Conservation (phyloP, 2,888 invertebrate species). For the Sphecodes monilicornis region DNA sequence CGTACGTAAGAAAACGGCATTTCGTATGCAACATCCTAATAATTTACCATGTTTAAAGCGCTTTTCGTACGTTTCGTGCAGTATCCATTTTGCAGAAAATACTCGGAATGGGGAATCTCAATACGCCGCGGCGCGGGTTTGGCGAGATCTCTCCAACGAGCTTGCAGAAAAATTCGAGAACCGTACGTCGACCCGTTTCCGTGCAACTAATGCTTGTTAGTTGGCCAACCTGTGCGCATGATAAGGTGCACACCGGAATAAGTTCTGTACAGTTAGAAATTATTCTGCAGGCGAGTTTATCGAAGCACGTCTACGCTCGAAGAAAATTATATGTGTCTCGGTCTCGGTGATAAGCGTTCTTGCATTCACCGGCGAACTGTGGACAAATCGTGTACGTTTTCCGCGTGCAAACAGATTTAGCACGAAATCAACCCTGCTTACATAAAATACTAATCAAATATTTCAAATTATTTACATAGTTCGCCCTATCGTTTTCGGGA, state of each 20-base stretch:
- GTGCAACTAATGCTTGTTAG: conserved; percentile 46
- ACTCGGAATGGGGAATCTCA: conserved; percentile 2
- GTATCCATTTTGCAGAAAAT: conserved; percentile 17
- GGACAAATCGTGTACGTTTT: conserved; percentile 21
- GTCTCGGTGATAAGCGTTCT: conserved; percentile 45
- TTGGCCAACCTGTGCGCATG: conserved; percentile 37
- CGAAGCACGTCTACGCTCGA: conserved; percentile 42
- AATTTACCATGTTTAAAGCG: conserved; percentile 6
- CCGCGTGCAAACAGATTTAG: not conserved
- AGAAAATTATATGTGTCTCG: conserved; percentile 44
- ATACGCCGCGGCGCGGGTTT: not conserved
- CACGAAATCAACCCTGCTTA: not conserved
- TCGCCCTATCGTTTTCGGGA: not conserved
- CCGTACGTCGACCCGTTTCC: conserved; percentile 52
- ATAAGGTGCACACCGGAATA: conserved; percentile 46
- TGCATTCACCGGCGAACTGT: conserved; percentile 17
- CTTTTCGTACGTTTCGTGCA: not conserved
- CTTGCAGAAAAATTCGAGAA: conserved; percentile 39
- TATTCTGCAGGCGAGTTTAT: conserved; percentile 46
- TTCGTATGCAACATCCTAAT: conserved; percentile 8
- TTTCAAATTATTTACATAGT: not conserved
- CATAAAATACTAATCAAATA: not conserved
- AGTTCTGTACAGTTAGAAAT: conserved; percentile 45
- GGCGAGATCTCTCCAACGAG: not conserved
- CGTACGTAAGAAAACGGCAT: conserved; percentile 10